These are phyloP conservation scores for Nasonia giraulti DNA, from an alignment of 1,140 invertebrate genomes.

Conservation along the genomic window DNA sequence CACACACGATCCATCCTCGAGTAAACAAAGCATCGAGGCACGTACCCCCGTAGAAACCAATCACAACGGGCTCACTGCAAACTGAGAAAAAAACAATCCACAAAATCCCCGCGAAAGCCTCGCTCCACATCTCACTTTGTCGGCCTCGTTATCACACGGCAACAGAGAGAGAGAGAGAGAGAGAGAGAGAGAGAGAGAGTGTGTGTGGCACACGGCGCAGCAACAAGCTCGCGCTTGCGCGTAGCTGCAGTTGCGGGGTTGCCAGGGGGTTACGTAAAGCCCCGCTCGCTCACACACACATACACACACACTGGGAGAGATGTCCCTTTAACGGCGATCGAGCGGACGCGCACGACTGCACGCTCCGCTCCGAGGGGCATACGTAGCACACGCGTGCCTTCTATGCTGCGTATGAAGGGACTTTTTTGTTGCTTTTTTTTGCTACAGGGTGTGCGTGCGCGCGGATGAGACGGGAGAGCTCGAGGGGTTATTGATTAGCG, in stretches of 20 bases:
- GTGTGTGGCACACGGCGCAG: too few relatives aligned
- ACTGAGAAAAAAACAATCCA: neutral
- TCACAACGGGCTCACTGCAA: too few relatives aligned
- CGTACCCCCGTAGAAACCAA: too few relatives aligned
- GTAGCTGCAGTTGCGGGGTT: slow-evolving; percentile 5
- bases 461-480: too few relatives aligned
- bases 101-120: neutral
- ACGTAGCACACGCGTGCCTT: neutral
- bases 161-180: neutral
- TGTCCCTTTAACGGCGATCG: neutral
- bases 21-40: too few relatives aligned
- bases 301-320: neutral
- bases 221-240: slow-evolving; percentile 6
- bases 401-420: neutral
- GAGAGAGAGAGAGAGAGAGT: too few relatives aligned
- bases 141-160: neutral
- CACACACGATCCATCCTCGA: too few relatives aligned
- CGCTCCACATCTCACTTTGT: neutral
- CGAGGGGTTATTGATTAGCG: neutral
- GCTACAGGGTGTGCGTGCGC: neutral
- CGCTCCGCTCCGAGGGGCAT: neutral
- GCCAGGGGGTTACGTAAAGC: slow-evolving; percentile 10
- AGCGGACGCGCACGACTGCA: neutral
- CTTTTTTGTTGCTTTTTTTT: neutral
- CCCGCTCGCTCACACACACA: neutral